These are phyloP conservation scores for Laterallus jamaicensis DNA, from an alignment of 2,113 vertebrate species.

Conservation along the genomic window DNA sequence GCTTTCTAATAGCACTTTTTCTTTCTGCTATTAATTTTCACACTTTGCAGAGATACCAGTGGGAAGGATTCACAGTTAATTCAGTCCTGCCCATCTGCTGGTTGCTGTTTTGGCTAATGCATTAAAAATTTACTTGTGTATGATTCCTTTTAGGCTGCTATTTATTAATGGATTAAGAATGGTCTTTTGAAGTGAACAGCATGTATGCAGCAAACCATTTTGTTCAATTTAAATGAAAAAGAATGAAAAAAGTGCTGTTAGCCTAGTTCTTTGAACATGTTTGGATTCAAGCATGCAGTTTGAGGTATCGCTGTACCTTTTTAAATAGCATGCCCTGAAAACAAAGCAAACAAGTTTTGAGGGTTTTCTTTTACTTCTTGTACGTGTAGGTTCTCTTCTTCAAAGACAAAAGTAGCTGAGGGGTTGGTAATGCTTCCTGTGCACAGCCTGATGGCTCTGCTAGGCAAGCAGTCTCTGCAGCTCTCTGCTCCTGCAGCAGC, in stretches of 20 bases:
- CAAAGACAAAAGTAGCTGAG: neutral
- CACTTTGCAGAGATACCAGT: neutral
- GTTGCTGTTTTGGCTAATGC: neutral
- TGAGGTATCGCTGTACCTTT: neutral
- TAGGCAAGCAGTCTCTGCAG: rapidly evolving
- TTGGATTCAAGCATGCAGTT: neutral
- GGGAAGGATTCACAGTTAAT: neutral
- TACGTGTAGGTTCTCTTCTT: neutral
- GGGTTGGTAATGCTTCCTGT: neutral
- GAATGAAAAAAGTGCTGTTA: neutral
- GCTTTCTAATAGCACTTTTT: neutral
- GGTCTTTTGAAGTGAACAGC: slow-evolving; percentile 46
- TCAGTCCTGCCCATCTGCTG: neutral
- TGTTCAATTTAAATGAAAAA: slow-evolving; percentile 28
- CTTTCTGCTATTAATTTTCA: neutral
- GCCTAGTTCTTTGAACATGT: slow-evolving; percentile 24
- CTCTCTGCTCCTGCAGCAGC: neutral
- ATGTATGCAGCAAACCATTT: neutral
- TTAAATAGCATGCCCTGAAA: neutral
- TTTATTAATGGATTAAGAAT: slow-evolving; percentile 52
- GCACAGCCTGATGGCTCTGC: neutral
- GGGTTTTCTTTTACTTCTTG: neutral
- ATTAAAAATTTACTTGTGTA: slow-evolving; percentile 14
- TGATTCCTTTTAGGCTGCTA: neutral
- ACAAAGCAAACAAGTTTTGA: neutral